phyloP scores from a whole-genome alignment of 2,797 vertebrate species.

The Pipistrellus kuhlii region DNA sequence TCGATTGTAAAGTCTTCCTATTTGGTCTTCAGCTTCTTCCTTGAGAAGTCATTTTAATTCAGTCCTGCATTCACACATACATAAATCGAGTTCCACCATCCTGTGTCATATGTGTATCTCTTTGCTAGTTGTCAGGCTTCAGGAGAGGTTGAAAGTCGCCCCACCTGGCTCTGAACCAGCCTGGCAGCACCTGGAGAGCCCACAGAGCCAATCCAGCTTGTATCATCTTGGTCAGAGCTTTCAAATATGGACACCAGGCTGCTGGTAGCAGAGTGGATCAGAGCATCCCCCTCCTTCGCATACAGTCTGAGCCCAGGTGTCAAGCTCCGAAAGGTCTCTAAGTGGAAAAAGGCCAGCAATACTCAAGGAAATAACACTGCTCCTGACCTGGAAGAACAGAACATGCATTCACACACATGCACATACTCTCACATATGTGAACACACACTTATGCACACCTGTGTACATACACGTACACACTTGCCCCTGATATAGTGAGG shows the following conservation, averaged over 20 bases:
- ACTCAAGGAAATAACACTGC: neutral
- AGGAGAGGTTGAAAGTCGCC: neutral
- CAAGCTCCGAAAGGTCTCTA: neutral
- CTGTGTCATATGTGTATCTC: neutral
- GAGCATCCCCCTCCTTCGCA: neutral
- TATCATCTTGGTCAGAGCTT: constrained; percentile 15
- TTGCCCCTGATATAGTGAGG: neutral
- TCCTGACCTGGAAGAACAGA: neutral
- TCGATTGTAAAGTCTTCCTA: neutral
- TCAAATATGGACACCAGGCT: neutral
- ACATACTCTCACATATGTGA: neutral
- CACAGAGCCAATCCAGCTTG: neutral
- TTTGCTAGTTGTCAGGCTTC: constrained; percentile 19
- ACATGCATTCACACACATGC: neutral
- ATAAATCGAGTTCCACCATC: neutral
- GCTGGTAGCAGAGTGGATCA: neutral
- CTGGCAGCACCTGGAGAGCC: neutral
- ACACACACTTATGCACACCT: neutral
- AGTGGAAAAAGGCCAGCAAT: neutral
- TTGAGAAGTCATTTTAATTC: constrained; percentile 51
- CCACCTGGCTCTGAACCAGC: neutral
- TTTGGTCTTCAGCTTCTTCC: neutral
- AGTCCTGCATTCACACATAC: neutral
- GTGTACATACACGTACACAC: neutral
- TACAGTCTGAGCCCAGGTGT: neutral